Percentiles rank a stretch among this genome's conserved stretches.
Conservation (phyloP, 2,888 invertebrate species). For the Germaria angustata region DNA sequence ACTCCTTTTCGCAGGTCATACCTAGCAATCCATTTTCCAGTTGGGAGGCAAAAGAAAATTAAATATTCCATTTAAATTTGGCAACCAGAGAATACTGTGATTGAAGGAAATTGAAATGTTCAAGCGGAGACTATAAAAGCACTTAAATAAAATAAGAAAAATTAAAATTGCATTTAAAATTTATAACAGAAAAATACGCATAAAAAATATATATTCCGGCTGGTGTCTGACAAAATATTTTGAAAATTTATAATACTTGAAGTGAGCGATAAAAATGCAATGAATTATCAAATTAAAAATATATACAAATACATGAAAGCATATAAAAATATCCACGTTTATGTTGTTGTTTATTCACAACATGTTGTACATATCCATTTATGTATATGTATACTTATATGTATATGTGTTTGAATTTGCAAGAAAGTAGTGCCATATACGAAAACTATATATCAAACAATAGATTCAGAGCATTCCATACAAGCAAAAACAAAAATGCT, state of each 20-base stretch:
- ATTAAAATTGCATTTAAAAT: constrained; percentile 50
- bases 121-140: constrained; percentile 37
- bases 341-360: neutral
- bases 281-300: constrained; percentile 11
- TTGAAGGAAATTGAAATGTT: neutral
- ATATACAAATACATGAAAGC: neutral
- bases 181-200: constrained; percentile 30
- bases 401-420: neutral
- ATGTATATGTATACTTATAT: neutral
- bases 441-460: constrained; percentile 40
- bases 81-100: constrained; percentile 35
- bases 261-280: constrained; percentile 25
- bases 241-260: constrained; percentile 35
- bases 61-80: constrained; percentile 50
- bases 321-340: neutral
- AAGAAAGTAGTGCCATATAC: neutral
- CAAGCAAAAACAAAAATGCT: neutral
- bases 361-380: neutral
- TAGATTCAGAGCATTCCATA: constrained; percentile 31
- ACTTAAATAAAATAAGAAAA: constrained; percentile 24
- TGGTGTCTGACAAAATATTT: constrained; percentile 36
- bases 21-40: no score
- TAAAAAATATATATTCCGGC: constrained; percentile 37
- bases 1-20: no score
- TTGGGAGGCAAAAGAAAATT: constrained; percentile 44